These are phyloP conservation scores for Clistopyga incitator DNA, from an alignment of 2,888 invertebrate species.

Conservation along the genomic window DNA sequence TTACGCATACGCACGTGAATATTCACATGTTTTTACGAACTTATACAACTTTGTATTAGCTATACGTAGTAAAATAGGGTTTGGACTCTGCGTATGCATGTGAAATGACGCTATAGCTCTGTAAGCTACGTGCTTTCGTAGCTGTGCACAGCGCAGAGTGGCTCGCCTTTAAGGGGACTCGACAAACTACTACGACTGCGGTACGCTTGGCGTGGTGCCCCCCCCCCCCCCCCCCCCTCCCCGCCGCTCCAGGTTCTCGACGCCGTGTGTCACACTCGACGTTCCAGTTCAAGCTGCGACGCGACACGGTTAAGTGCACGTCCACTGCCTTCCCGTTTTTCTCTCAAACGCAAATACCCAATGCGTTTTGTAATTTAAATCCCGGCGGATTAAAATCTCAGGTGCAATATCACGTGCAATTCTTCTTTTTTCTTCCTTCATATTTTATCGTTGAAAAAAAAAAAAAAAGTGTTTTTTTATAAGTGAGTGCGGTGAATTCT, in stretches of 20 bases:
- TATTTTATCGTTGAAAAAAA: not conserved
- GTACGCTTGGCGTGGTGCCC: slow-evolving; percentile 27
- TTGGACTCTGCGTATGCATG: not conserved
- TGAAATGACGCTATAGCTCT: not conserved
- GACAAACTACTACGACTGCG: not conserved
- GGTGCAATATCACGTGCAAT: not conserved
- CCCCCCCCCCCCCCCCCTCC: slow-evolving; percentile 27
- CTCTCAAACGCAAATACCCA: not conserved
- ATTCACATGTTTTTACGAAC: not conserved
- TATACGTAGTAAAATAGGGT: not conserved
- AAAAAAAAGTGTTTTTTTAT: not conserved
- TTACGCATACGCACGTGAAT: slow-evolving; percentile 27
- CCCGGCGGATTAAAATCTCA: too few relatives aligned
- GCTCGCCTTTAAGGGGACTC: slow-evolving; percentile 59
- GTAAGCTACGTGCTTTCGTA: not conserved
- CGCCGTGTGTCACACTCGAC: slow-evolving; percentile 75
- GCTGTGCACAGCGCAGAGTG: not conserved
- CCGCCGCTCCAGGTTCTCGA: slow-evolving; percentile 58
- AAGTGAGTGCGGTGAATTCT: not conserved
- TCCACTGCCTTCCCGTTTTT: slow-evolving; percentile 30
- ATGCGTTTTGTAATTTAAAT: not conserved
- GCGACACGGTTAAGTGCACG: slow-evolving; percentile 72
- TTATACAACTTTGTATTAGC: not conserved
- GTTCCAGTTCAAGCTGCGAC: slow-evolving; percentile 80
- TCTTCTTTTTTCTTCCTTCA: too few relatives aligned